Evolutionary conservation across 1,140 invertebrate species (phyloP), one percentile per base, ranked within the genome.

Genomic region (Holotrichia oblita): DNA sequence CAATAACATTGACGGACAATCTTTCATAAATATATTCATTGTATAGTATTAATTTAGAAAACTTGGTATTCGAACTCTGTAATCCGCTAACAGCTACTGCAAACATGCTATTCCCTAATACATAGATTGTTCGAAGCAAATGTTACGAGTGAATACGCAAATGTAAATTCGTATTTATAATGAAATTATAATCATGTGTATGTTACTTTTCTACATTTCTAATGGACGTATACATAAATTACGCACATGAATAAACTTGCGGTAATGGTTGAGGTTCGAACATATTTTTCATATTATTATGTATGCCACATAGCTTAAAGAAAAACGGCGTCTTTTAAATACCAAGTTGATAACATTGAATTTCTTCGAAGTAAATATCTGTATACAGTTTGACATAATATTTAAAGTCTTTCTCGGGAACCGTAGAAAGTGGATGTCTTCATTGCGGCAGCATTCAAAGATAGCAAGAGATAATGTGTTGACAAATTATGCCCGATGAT

Each of bases 81-180:
- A 17, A 55, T 55, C 48, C 48, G 48, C 48, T 55, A 55, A 55
- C 17, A 17, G 14, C n/a, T 17, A 55, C 48, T 14, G 48, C n/a
- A 55, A 55, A 55, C 48, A 55, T 17, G n/a, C 6, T 55, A 55
- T 55, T 55, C 48, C 48, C 48, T 55, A n/a, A n/a, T n/a, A n/a
- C n/a, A 17, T 55, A 14, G 48, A 55, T 55, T n/a, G 48, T 17
- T 6, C 14, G 48, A 17, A 17, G 48, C 48, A 55, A 2, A 17
- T 17, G 48, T 2, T n/a, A 17, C 14, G 48, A 14, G 48, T 55
- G 48, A n/a, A 55, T 55, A 55, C 0, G 12, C 17, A 17, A n/a
- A 55, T 55, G 48, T 55, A 55, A 55, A 55, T 55, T 55, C 48
- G 6, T 55, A 55, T 55, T 55, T 55, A 14, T n/a, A 55, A 55